Base-by-base conservation (phyloP, 2,888 invertebrate genomes). In the Odontomyia ornata region DNA sequence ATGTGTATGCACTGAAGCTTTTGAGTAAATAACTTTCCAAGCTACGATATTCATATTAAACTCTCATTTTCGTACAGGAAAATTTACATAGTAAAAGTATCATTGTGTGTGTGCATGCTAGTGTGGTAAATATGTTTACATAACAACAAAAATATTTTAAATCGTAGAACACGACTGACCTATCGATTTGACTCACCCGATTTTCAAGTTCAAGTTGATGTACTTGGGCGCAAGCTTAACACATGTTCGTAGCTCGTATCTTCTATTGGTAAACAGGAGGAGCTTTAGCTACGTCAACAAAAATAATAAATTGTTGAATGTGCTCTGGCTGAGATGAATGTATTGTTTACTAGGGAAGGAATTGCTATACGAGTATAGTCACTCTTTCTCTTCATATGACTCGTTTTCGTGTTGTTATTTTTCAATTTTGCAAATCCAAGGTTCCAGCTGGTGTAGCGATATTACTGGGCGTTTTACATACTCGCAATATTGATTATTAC, bases 151-250 rank as follows among this genome's bases (percentile, higher is more conserved):
- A 64, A 62, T 27, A 64, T 4, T 13, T 18, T 47, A 76, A 67
- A 52, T 28, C 3, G 25, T 56, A 36, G 62, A 36, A 18, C 47
- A 76, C 25, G 60, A 72, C 71, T 57, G 69, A 57, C 56, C 43
- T 80, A 80, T 80, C 76, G 79, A 79, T 80, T 80, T 78, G 77
- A 80, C 80, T 80, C 79, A 80, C 79, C 79, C 75, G 76, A 76
- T 57, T 84, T 86, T 86, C 86, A 86, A 86, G 86, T 86, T 86
- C 86, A 86, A 86, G 85, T 85, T 83, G 80, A 79, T 76, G 80
- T 81, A 80, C n/a, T 80, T 81, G 78, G 84, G 86, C 86, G 86
- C 86, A 86, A 83, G 77, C 46, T 43, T 52, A 25, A 67, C 69
- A 73, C 60, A 57, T 73, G 73, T 60, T 60, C 60, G 21, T 18